Base-by-base conservation (phyloP, 2,888 invertebrate species). In the Monoplex corrugatus region DNA sequence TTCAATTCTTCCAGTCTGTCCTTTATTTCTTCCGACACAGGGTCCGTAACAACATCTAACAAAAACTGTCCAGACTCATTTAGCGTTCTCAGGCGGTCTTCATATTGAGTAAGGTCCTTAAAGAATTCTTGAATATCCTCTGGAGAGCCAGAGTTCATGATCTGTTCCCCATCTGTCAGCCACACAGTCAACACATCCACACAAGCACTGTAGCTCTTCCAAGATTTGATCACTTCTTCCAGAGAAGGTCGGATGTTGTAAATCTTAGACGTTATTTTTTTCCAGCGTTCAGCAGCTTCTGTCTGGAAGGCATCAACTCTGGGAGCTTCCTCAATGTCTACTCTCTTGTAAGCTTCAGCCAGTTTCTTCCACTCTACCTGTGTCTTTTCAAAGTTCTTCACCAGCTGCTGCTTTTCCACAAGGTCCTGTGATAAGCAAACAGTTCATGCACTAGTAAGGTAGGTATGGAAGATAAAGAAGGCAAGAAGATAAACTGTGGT, bases 21-120 rank as follows among this genome's bases (percentile, higher is more conserved):
- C 95, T 98, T 98, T 83, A 99, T 97, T 94, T 98, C 98, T 10
- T 97, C 96, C 0, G 98, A 98, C 88, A 98, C 97, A 68, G 97
- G 97, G 90, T 98, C 98, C 88, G 98, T 97, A 92, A 98, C 98
- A 0, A 98, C 98, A 0, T 98, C 98, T 32, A 98, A 98, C 88
- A 99, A 96, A 96, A 98, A 98, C 90, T 98, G 98, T 5, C 98
- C 98, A 0, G 98, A 97, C 91, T 98, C 98, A 2, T 98, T 98
- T 78, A 99, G 95, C 13, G 97, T 96, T 95, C 98, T 98, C 94
- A 98, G 98, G 95, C 98, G 98, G 94, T 98, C 98, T 95, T 98
- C 98, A 98, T 98, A 98, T 1, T 98, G 97, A 82, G 98, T 98
- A 88, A 99, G 97, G 94, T 99, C 98, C 96, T 98, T 97, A 97